Base-by-base conservation (phyloP, 2,113 vertebrate genomes). In the Siphamia tubifer region DNA sequence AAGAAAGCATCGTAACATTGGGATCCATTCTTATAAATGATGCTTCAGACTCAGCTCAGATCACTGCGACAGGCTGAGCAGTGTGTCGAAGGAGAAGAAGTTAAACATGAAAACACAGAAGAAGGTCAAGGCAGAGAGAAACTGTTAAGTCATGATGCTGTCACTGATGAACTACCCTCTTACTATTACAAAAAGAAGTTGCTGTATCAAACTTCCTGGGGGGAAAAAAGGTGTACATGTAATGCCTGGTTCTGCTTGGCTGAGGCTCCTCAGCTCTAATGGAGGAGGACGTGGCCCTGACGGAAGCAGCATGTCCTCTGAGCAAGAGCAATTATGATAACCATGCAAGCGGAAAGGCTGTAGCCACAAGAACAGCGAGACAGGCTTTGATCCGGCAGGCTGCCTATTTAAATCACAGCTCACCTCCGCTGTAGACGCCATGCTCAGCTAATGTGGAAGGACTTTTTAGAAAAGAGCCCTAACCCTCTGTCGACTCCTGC, bases 321-420 rank as follows among this genome's bases (percentile, higher is more conserved):
- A 90, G 77, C 79, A 85, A 81, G 82, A 75, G 73, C 79, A 87
- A 90, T 91, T 88, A 89, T 81, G 71, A 66, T 78, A 83, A 83
- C 79, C 85, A 86, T 68, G 79, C 67, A 63, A 75, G 90, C 58
- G 82, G 83, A 91, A 88, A 88, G 66, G 52, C 63, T 62, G 56
- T 1, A 68, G 69, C 79, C 74, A 56, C 61, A 63, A 75, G 77
- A 69, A 64, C 67, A 56, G 72, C 25, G 17, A 52, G 66, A 13
- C 52, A 13, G 53, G 54, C 66, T 89, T 82, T 86, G 80, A 86
- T 90, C 76, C 58, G 8, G 36, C 77, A 67, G 70, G 65, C 71
- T 67, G 63, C 64, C 79, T 80, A 48, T 83, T 78, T 70, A 70
- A 82, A 77, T 82, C 83, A 72, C 83, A 66, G 63, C 77, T 79